Base-by-base conservation (phyloP, 2,113 vertebrate genomes). In the Brevimyrus niger region DNA sequence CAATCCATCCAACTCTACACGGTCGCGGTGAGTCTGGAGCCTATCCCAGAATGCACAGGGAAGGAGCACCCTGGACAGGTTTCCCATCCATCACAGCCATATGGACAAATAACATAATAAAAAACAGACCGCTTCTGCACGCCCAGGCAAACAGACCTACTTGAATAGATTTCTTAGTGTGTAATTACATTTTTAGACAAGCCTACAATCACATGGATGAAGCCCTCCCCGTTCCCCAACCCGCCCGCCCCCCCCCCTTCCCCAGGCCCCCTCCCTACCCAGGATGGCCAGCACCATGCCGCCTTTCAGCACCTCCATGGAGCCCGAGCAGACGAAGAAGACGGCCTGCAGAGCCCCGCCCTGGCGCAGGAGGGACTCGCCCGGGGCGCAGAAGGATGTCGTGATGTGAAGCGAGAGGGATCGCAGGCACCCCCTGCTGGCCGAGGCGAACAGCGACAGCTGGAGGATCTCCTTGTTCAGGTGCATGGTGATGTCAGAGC, bases 391-490 rank as follows among this genome's bases (percentile, higher is more conserved):
- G 95, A 99, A 99, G 69, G 98, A 97, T 35, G 97, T 99, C 96
- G 99, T 99, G 94, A 99, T 99, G 95, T 99, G 98, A 89, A 99
- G 96, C 58, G 98, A 99, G 92, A 99, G 95, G 90, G 98, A 99
- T 94, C 98, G 97, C 94, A 99, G 96, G 94, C 98, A 99, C 88
- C 98, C 98, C 0, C 97, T 97, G 89, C 98, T 99, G 94, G 98
- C 97, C 44, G 97, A 97, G 92, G 97, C 97, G 0, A 99, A 99
- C 88, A 99, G 96, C 1, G 98, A 98, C 93, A 99, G 95, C 93
- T 99, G 97, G 89, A 99, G 94, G 94, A 99, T 98, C 94, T 99
- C 98, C 95, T 99, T 99, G 95, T 99, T 99, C 93, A 99, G 96
- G 94, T 99, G 96, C 98, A 98, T 99, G 91, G 98, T 98, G 95